Conservation (phyloP, 2,888 invertebrate species). For the Eurois occulta region DNA sequence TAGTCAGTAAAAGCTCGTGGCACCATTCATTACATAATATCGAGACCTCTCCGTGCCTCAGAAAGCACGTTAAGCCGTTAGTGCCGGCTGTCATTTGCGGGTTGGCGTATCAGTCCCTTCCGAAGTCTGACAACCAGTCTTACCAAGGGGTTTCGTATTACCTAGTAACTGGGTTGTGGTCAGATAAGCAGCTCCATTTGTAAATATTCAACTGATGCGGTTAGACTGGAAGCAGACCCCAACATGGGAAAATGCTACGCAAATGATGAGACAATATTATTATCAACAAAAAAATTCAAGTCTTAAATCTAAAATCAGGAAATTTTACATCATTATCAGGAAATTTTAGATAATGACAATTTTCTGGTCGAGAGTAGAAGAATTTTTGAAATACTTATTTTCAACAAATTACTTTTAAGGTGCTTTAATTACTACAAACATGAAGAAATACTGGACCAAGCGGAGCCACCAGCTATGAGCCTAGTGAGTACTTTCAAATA, state of each 20-base stretch:
- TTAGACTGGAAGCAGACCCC: no score
- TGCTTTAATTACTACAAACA: background rate
- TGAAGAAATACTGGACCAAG: background rate
- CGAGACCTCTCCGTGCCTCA: no score
- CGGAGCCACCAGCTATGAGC: background rate
- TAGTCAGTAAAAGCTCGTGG: no score
- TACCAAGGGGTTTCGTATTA: background rate
- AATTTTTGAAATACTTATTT: background rate
- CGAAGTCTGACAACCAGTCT: no score
- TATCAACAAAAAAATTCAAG: no score
- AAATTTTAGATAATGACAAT: background rate
- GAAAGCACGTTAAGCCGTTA: no score
- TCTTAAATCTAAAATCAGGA: background rate
- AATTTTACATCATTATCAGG: background rate
- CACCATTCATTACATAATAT: no score
- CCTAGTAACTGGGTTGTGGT: no score
- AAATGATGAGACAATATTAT: no score
- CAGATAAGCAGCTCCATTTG: no score
- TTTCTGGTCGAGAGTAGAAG: background rate
- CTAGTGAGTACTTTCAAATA: background rate
- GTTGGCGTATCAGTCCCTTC: background rate
- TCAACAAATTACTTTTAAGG: background rate
- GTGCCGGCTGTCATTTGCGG: background rate
- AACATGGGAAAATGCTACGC: no score
- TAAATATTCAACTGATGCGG: no score